phyloP scores from a whole-genome alignment of 2,113 vertebrate species.

The Accipiter cooperii region DNA sequence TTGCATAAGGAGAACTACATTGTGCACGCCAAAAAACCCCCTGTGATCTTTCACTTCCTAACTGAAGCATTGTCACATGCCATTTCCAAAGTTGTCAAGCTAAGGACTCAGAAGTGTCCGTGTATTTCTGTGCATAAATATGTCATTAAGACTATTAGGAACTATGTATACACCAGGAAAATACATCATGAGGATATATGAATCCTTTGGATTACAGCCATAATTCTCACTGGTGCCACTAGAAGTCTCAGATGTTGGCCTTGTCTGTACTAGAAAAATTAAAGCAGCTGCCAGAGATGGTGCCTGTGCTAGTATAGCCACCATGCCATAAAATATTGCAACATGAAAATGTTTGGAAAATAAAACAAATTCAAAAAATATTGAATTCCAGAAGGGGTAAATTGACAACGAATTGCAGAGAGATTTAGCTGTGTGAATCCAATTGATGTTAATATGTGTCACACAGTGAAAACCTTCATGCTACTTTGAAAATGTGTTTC shows the following conservation, averaged over 20 bases:
- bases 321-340: neutral
- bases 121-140: neutral
- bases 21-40: fast-evolving
- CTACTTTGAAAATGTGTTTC: neutral
- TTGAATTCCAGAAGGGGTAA: neutral
- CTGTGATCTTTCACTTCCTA: neutral
- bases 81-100: neutral
- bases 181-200: neutral
- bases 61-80: neutral
- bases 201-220: neutral
- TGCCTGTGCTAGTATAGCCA: neutral
- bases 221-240: neutral
- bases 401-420: neutral
- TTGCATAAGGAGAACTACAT: neutral
- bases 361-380: neutral
- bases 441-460: constrained; percentile 21
- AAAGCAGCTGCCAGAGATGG: neutral
- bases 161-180: neutral
- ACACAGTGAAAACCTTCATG: neutral
- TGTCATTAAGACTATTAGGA: neutral
- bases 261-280: neutral
- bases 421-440: constrained; percentile 37
- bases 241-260: neutral
- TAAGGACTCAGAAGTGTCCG: neutral
- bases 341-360: neutral